These are phyloP conservation scores for Pachycephus smyrnensis DNA, from an alignment of 2,888 invertebrate genomes.

Conservation along the genomic window DNA sequence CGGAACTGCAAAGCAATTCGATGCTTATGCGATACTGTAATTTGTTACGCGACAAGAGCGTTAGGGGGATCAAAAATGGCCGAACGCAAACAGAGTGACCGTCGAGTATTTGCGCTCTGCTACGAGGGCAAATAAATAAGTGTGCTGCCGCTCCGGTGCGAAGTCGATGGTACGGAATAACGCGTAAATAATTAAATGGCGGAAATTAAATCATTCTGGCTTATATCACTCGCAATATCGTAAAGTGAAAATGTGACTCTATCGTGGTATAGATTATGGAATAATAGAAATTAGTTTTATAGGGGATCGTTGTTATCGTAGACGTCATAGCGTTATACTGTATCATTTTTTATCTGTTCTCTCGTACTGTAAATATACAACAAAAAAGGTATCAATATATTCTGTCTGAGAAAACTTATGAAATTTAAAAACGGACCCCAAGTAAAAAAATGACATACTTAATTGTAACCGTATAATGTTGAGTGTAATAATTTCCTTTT, in stretches of 20 bases:
- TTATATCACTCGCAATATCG: background rate
- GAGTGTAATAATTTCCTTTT: background rate
- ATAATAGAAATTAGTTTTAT: background rate
- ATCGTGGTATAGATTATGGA: background rate
- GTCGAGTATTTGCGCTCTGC: background rate
- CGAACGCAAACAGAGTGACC: background rate
- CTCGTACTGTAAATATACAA: background rate
- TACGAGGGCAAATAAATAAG: slow-evolving; percentile 1
- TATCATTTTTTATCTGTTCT: background rate
- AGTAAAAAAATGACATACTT: background rate
- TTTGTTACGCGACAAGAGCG: background rate
- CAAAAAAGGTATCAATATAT: background rate
- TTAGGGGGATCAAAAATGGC: background rate
- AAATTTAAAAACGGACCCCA: background rate
- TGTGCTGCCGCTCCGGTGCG: background rate
- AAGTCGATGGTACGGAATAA: slow-evolving; percentile 6
- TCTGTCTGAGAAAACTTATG: background rate
- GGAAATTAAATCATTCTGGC: slow-evolving; percentile 15
- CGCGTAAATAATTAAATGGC: slow-evolving; percentile 10
- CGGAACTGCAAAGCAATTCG: background rate
- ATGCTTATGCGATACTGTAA: background rate
- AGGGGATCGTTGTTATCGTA: too few species aligned
- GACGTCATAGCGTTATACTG: too few species aligned
- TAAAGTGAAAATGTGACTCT: background rate
- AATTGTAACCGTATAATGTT: background rate